phyloP scores from a whole-genome alignment of 2,888 invertebrate species.

The Trimorus sp. region DNA sequence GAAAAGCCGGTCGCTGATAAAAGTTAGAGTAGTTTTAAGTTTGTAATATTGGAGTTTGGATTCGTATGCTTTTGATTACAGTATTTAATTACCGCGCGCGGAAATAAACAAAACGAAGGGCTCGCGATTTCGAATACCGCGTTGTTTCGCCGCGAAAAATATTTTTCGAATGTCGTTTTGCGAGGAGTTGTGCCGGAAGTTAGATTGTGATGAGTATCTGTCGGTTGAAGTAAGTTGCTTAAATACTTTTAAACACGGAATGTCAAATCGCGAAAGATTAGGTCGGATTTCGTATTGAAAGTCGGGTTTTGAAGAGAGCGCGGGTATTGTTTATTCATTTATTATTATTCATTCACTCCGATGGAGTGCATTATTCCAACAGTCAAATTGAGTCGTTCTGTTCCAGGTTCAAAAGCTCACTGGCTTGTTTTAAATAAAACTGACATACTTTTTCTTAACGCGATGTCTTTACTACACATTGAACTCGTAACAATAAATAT shows the following conservation, averaged over 20 bases:
- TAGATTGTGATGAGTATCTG: constrained; percentile 39
- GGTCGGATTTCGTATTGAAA: no score
- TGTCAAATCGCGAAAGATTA: constrained; percentile 13
- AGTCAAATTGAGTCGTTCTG: background rate
- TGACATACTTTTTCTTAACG: constrained; percentile 45
- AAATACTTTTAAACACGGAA: constrained; percentile 37
- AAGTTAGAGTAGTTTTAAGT: constrained; percentile 57
- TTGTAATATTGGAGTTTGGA: constrained; percentile 53
- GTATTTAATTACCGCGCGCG: constrained; percentile 41
- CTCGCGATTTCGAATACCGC: background rate
- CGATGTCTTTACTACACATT: constrained; percentile 42
- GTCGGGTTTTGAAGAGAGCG: no score
- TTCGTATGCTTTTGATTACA: constrained; percentile 46
- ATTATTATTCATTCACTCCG: no score
- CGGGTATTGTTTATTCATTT: no score
- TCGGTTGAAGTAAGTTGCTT: constrained; percentile 25
- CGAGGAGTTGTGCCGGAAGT: constrained; percentile 4
- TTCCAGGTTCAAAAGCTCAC: constrained; percentile 14
- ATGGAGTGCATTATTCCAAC: no score
- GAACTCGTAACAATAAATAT: constrained; percentile 47
- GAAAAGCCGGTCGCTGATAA: constrained; percentile 42
- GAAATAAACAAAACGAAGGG: constrained; percentile 17
- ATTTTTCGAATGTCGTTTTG: constrained; percentile 17
- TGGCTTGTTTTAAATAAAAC: constrained; percentile 25
- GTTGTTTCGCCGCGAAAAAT: background rate